phyloP scores from a whole-genome alignment of 2,888 invertebrate species.

The Dasysyrphus albostriatus region DNA sequence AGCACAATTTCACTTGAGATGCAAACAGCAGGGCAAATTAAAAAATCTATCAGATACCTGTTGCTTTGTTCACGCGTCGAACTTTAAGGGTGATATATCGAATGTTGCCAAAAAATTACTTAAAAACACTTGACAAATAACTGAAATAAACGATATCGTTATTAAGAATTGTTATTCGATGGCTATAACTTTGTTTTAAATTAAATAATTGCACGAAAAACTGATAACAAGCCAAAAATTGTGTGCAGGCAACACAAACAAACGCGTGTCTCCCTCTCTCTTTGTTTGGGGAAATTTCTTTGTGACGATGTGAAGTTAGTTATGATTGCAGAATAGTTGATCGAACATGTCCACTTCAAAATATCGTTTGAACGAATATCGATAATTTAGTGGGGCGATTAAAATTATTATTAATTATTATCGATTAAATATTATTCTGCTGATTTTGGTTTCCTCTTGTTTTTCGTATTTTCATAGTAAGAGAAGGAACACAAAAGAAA shows the following conservation, averaged over 20 bases:
- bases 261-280: slow-evolving; percentile 76
- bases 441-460: too few relatives aligned
- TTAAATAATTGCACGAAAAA: slow-evolving; percentile 58
- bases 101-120: not conserved
- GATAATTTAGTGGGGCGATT: slow-evolving; percentile 3
- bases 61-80: slow-evolving; percentile 57
- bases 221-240: slow-evolving; percentile 62
- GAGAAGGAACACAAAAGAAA: not conserved
- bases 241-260: slow-evolving; percentile 70
- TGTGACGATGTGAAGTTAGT: slow-evolving; percentile 70
- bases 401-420: too few relatives aligned
- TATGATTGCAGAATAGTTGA: not conserved
- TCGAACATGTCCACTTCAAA: not conserved
- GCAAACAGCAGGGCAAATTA: not conserved
- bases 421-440: too few relatives aligned
- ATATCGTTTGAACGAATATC: slow-evolving; percentile 39
- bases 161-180: slow-evolving; percentile 26
- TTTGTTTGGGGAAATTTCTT: slow-evolving; percentile 78
- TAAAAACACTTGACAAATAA: slow-evolving; percentile 23
- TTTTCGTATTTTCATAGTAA: too few relatives aligned
- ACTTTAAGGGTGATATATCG: not conserved
- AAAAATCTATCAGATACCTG: not conserved
- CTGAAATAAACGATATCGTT: not conserved
- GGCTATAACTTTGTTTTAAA: slow-evolving; percentile 39
- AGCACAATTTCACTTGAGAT: not conserved